Evolutionary conservation across 1,140 invertebrate genomes (phyloP).

Genomic region (Macrostomum lignano): DNA sequence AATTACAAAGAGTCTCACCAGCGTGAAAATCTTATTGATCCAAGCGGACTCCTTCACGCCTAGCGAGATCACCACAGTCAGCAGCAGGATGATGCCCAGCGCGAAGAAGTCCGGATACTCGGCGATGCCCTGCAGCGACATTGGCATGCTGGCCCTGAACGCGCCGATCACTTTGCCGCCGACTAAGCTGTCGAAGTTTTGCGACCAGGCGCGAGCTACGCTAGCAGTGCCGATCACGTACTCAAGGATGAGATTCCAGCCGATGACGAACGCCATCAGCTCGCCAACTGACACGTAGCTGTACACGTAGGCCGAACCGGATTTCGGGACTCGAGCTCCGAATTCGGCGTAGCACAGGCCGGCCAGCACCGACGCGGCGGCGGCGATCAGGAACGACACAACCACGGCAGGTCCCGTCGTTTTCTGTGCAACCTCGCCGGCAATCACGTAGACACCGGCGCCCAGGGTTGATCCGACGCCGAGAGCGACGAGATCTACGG

Average conservation of each 20-base stretch:
- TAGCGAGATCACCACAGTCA: slow-evolving; percentile 32
- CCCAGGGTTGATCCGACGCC: slow-evolving; percentile 2
- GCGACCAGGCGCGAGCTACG: slow-evolving; percentile 22
- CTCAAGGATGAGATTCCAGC: slow-evolving; percentile 65
- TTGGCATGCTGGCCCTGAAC: slow-evolving; percentile 11
- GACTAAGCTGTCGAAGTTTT: slow-evolving; percentile 20
- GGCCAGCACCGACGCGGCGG: slow-evolving; percentile 54
- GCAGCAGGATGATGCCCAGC: slow-evolving; percentile 16
- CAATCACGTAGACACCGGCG: slow-evolving; percentile 44
- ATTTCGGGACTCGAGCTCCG: slow-evolving; percentile 46
- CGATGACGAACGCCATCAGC: slow-evolving; percentile 76
- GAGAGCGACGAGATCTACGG: background rate
- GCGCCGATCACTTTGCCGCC: slow-evolving; percentile 11
- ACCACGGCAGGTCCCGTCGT: slow-evolving; percentile 56
- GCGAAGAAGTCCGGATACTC: slow-evolving; percentile 26
- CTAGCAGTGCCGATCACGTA: slow-evolving; percentile 42
- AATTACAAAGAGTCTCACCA: slow-evolving; percentile 54
- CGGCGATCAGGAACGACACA: slow-evolving; percentile 56
- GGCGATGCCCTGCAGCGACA: slow-evolving; percentile 7
- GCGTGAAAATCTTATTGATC: slow-evolving; percentile 64
- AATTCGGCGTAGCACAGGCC: slow-evolving; percentile 54
- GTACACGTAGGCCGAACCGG: slow-evolving; percentile 85
- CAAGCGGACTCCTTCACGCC: slow-evolving; percentile 62
- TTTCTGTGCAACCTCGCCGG: slow-evolving; percentile 52
- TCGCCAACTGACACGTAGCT: slow-evolving; percentile 61